Evolutionary conservation across 2,797 vertebrate species (phyloP), one percentile per base, ranked within the genome.

Genomic region (Percopsis omiscomaycus): DNA sequence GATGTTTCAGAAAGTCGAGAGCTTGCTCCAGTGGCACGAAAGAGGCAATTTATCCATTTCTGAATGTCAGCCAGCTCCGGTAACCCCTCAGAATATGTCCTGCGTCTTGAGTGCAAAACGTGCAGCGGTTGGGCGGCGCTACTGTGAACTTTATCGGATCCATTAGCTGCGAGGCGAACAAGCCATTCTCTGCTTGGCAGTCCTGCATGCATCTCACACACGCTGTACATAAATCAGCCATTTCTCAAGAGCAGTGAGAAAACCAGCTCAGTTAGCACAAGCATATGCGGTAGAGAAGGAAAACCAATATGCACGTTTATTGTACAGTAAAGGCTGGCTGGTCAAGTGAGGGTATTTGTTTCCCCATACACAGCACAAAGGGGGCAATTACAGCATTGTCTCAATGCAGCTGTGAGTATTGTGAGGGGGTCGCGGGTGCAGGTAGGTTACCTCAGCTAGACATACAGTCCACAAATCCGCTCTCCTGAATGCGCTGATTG

Each of bases 231-330:
- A 85, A 89, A 89, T 87, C 61, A 64, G 28, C 75, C 59, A 64
- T 89, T 89, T 77, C 74, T 69, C 61, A 70, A 69, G 74, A 82
- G 85, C 85, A 64, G 84, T 89, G 87, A 87, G 88, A 22, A 79
- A 77, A 57, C 61, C 54, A 58, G 65, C 73, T 83, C 68, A 3
- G 70, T 78, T 80, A 80, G 61, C 86, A 84, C 88, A 89, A 84
- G 57, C 66, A 68, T 62, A 83, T 69, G 77, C 74, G 66, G 60
- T 79, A 59, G 69, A 77, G 66, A 73, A 83, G 75, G 77, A 79
- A 70, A 74, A 80, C 66, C 79, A 72, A 78, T 81, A 74, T 70
- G 74, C 58, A 22, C 22, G 22, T 22, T 22, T 22, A 22, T 22
- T 22, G 62, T 68, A 60, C 68, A 73, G 50, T 1, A 70, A 63